Evolutionary conservation across 1,140 invertebrate genomes (phyloP).

Genomic region (Anagrus nilaparvatae): DNA sequence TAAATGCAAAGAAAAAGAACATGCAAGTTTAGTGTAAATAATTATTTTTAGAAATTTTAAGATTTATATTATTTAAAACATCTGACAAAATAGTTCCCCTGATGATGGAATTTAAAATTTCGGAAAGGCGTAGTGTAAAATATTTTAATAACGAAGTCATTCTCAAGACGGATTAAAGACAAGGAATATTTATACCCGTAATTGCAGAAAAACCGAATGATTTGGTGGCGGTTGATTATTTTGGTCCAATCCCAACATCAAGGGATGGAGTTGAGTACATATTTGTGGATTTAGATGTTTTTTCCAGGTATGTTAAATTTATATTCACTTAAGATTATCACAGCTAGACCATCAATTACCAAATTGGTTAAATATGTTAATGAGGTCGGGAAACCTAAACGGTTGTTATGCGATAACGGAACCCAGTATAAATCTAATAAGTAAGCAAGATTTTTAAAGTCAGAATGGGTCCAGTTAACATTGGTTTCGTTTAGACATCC

Average conservation of each 20-base stretch:
- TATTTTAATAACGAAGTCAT: too few species aligned
- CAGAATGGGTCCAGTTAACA: conserved; percentile 11
- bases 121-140: too few species aligned
- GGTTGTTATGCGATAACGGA: conserved; percentile 16
- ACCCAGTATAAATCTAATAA: conserved; percentile 20
- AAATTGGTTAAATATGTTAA: conserved; percentile 7
- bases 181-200: conserved; percentile 1
- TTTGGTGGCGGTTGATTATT: conserved; percentile 11
- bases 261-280: conserved; percentile 7
- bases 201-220: background rate
- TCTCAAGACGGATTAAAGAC: too few species aligned
- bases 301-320: conserved; percentile 4
- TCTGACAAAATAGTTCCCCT: too few species aligned
- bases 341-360: background rate
- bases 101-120: too few species aligned
- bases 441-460: too few species aligned
- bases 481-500: conserved; percentile 25
- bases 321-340: conserved; percentile 1
- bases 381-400: conserved; percentile 2
- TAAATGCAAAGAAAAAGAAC: too few species aligned
- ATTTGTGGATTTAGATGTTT: conserved; percentile 6
- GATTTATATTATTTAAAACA: too few species aligned
- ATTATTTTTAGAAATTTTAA: too few species aligned
- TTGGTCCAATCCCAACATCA: conserved; percentile 8
- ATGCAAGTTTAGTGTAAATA: too few species aligned